A percentile compares a stretch with the other conserved stretches of the same genome.
Conservation (phyloP, 2,888 invertebrate genomes). For the Hyalella azteca region DNA sequence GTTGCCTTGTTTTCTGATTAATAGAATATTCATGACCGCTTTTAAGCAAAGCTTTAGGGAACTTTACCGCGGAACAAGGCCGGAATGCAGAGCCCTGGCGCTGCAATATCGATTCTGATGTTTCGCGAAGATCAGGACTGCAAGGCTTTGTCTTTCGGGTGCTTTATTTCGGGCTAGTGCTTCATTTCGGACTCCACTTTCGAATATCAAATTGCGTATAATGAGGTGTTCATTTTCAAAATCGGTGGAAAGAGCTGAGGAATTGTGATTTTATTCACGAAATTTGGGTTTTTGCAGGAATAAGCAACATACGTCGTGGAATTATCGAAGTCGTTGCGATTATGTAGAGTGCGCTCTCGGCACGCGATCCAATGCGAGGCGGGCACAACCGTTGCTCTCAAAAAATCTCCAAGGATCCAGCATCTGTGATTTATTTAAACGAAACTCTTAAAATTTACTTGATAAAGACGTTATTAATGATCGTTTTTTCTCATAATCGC, state of each 20-base stretch:
- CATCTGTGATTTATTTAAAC: too few relatives aligned
- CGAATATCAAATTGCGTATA: slow-evolving; percentile 19
- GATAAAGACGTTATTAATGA: too few relatives aligned
- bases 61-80: neutral
- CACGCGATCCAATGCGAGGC: neutral
- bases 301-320: too few relatives aligned
- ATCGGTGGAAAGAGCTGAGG: slow-evolving; percentile 2
- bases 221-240: slow-evolving; percentile 28
- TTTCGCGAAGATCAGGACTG: neutral
- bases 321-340: too few relatives aligned
- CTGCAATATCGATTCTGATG: too few relatives aligned
- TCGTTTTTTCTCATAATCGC: too few relatives aligned
- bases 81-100: too few relatives aligned
- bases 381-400: neutral
- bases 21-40: slow-evolving; percentile 27
- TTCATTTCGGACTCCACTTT: neutral
- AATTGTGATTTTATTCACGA: slow-evolving; percentile 20
- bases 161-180: neutral
- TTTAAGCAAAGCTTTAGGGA: neutral
- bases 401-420: too few relatives aligned
- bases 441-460: too few relatives aligned
- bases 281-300: neutral
- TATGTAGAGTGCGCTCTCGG: neutral
- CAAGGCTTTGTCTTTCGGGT: neutral
- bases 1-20: slow-evolving; percentile 16